Evolutionary conservation across 2,888 invertebrate species (phyloP).

Genomic region (Linnaemya tessellans): DNA sequence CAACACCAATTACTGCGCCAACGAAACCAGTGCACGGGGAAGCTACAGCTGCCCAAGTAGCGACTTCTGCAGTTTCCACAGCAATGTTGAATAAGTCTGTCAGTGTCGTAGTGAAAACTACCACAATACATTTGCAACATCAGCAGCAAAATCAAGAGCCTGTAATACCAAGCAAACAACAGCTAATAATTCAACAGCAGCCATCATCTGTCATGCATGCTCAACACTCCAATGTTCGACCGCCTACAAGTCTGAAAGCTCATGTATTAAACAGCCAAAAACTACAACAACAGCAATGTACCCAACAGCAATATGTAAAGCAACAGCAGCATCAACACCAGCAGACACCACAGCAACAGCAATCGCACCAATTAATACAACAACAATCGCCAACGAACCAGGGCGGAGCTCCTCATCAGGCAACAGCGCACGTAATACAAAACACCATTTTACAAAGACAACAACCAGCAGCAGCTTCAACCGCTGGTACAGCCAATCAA

Average conservation of each 20-base stretch:
- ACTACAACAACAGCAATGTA: constrained; percentile 75
- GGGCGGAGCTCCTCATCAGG: neutral
- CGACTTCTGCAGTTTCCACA: constrained; percentile 70
- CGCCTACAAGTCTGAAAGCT: constrained; percentile 86
- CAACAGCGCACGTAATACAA: constrained; percentile 77
- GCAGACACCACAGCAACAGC: constrained; percentile 49
- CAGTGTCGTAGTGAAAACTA: constrained; percentile 81
- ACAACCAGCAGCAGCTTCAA: constrained; percentile 64
- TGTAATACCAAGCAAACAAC: constrained; percentile 76
- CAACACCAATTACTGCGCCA: constrained; percentile 76
- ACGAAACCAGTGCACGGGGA: constrained; percentile 78
- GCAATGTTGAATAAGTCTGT: constrained; percentile 78
- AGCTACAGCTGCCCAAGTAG: constrained; percentile 69
- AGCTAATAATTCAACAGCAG: constrained; percentile 78
- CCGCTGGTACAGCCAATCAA: constrained; percentile 68
- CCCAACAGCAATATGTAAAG: constrained; percentile 51
- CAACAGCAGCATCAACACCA: constrained; percentile 62
- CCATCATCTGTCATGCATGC: constrained; percentile 81
- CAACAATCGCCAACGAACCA: constrained; percentile 33
- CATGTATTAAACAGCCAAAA: constrained; percentile 86
- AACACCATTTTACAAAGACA: constrained; percentile 48
- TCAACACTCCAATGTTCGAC: constrained; percentile 80
- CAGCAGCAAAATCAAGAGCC: constrained; percentile 69
- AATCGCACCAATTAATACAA: constrained; percentile 43
- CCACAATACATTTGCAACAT: constrained; percentile 59